phyloP scores from a whole-genome alignment of 2,888 invertebrate genomes.

The Limnephilus lunatus region DNA sequence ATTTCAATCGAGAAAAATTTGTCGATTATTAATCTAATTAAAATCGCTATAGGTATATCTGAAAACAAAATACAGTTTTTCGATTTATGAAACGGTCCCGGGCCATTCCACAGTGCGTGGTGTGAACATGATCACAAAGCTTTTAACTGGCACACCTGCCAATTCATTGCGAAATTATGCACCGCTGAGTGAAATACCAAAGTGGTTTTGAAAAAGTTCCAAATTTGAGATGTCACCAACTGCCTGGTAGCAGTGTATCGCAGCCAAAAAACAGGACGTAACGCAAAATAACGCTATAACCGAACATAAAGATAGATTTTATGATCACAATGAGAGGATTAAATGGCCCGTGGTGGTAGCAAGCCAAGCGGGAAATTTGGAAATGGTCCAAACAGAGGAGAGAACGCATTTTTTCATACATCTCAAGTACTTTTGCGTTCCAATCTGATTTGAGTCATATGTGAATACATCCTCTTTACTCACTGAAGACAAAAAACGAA shows the following conservation, averaged over 20 bases:
- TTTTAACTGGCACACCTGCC: not conserved
- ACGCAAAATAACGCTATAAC: constrained; percentile 55
- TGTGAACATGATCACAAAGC: not conserved
- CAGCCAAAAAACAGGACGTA: constrained; percentile 19
- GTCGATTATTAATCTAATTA: too few species aligned
- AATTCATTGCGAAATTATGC: not conserved
- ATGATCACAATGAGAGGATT: constrained; percentile 59
- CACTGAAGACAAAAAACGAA: too few species aligned
- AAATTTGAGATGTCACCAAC: constrained; percentile 33
- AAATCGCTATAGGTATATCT: too few species aligned
- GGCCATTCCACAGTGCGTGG: too few species aligned
- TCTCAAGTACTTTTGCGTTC: not conserved
- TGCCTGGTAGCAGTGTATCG: not conserved
- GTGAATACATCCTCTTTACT: too few species aligned
- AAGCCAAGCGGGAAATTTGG: constrained; percentile 39
- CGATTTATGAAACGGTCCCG: too few species aligned
- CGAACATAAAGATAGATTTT: constrained; percentile 59
- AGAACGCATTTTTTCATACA: constrained; percentile 25
- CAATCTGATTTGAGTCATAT: too few species aligned
- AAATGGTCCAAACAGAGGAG: constrained; percentile 43
- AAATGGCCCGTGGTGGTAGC: constrained; percentile 53
- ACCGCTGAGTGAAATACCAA: not conserved
- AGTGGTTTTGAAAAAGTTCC: constrained; percentile 31
- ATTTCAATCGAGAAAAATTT: too few species aligned
- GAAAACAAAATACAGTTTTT: too few species aligned